Conservation (phyloP, 2,113 vertebrate species). For the Noturus placidus region DNA sequence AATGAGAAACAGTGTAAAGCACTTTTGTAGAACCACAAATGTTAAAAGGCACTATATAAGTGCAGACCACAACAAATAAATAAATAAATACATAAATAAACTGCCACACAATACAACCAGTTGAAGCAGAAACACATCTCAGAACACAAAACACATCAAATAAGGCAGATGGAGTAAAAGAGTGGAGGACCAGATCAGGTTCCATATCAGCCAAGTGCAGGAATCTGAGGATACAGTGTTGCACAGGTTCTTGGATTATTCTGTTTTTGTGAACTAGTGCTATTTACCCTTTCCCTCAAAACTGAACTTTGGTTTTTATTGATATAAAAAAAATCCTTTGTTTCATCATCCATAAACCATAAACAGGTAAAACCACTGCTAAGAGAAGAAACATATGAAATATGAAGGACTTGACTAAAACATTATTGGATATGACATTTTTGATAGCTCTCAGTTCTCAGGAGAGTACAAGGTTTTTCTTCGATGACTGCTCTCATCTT, state of each 20-base stretch:
- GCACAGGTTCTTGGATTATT: background rate
- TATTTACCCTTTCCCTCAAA: background rate
- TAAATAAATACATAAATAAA: background rate
- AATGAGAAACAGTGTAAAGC: no score
- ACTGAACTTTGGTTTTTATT: background rate
- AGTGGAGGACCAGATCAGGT: background rate
- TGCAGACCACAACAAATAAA: no score
- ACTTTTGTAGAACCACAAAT: no score
- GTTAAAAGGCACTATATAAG: no score
- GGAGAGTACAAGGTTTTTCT: slow-evolving; percentile 45
- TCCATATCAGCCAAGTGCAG: background rate
- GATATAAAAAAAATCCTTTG: background rate
- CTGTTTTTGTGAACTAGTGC: background rate
- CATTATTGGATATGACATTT: slow-evolving; percentile 46
- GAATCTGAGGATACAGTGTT: background rate
- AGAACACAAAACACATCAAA: background rate
- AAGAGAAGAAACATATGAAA: slow-evolving; percentile 36
- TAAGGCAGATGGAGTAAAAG: background rate
- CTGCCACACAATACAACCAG: background rate
- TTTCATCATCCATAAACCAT: background rate
- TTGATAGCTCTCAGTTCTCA: slow-evolving; percentile 52
- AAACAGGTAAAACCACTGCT: slow-evolving; percentile 11
- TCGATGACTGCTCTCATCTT: slow-evolving; percentile 52
- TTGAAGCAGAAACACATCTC: background rate
- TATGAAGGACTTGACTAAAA: slow-evolving; percentile 47